Percentiles rank a stretch among this genome's conserved stretches.
Evolutionary conservation across 1,140 invertebrate species (phyloP).

Genomic region (Bicyclus anynana): DNA sequence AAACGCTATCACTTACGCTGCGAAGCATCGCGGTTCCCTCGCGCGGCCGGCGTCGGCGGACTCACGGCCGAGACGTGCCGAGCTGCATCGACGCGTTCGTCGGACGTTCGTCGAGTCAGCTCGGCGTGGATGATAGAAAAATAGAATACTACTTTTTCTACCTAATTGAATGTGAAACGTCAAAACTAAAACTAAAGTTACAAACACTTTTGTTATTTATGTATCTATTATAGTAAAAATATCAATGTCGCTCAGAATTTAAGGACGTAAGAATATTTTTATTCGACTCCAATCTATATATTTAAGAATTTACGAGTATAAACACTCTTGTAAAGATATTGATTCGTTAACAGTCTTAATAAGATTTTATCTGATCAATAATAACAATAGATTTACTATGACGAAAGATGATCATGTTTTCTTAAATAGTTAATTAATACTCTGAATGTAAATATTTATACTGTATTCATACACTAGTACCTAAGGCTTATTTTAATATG

Average conservation of each 20-base stretch:
- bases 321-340: no score
- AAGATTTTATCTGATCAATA: no score
- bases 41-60: conserved; percentile 53
- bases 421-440: no score
- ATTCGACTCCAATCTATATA: no score
- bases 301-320: no score
- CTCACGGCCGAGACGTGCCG: conserved; percentile 65
- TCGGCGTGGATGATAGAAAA: conserved; percentile 68
- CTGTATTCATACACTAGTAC: background rate
- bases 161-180: conserved; percentile 34
- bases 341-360: no score
- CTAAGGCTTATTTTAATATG: no score
- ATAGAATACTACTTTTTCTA: conserved; percentile 56
- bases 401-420: no score
- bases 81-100: conserved; percentile 69
- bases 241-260: background rate
- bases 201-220: background rate
- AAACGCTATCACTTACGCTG: conserved; percentile 79
- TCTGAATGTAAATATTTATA: no score
- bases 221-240: background rate
- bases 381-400: no score
- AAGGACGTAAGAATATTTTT: background rate
- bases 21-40: conserved; percentile 59
- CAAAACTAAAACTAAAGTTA: conserved; percentile 18
- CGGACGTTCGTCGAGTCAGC: conserved; percentile 39